Base-by-base conservation (phyloP, 2,113 vertebrate genomes). In the Callipepla californica region DNA sequence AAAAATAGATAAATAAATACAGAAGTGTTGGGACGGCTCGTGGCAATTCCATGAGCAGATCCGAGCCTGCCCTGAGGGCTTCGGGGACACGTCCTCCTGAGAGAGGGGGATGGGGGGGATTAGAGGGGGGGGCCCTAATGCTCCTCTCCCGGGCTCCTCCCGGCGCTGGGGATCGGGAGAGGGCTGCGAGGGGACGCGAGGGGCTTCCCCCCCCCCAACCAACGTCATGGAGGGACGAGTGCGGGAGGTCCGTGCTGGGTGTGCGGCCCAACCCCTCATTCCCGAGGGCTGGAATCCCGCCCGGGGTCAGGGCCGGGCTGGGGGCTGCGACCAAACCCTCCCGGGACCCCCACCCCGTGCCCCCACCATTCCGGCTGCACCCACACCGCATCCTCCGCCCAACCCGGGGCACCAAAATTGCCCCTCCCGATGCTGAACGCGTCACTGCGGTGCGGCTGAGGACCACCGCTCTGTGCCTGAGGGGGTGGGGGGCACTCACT, bases 261-360 rank as follows among this genome's bases (percentile, higher is more conserved):
- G 78, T 92, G 42, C 85, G 1, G 76, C 76, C 92, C 85, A 77
- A 76, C 92, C 92, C 80, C n/a, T 3, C 85, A 85, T 94, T 94
- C 85, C 85, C 59, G 20, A 80, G 55, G 38, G n/a, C 66, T 88
- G 91, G 75, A 81, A 88, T 40, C 12, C 26, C 0, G 4, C 76
- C 80, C 5, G 1, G 50, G 66, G 85, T 65, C 67, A 90, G 78
- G 77, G 90, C 30, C 74, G 81, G 76, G 76, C 65, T 73, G 85
- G 66, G 85, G 85, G 85, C 93, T 75, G 67, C 81, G 38, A 81
- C 90, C 93, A 89, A 94, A 16, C 11, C 75, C 63, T 88, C 44
- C 55, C 34, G 50, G 18, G 34, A 16, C 50, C 48, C 20, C 34
- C 40, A 20, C 10, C 34, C 15, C 8, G 28, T 28, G 26, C 28